These are phyloP conservation scores for Adelognathus sp. DNA, from an alignment of 2,888 invertebrate species.

Conservation along the genomic window DNA sequence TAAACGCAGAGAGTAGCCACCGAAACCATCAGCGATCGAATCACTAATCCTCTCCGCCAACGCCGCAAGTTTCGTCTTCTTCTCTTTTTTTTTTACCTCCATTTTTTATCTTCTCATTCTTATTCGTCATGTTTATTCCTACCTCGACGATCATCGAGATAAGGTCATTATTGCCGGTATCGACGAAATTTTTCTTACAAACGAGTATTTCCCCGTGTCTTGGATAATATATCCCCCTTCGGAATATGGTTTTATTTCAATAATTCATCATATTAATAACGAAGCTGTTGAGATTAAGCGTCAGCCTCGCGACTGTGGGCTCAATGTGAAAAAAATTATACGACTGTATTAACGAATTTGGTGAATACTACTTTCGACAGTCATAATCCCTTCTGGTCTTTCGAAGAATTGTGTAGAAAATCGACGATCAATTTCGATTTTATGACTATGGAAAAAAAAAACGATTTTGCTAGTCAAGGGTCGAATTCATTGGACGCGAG, in stretches of 20 bases:
- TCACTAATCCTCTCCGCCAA: constrained; percentile 68
- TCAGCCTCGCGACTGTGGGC: too few species aligned
- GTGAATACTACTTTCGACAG: neutral
- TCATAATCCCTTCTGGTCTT: neutral
- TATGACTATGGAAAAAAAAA: neutral
- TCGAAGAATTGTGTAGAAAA: neutral
- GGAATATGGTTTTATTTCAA: constrained; percentile 37
- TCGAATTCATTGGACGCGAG: neutral
- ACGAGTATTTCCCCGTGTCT: constrained; percentile 45
- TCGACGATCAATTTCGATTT: neutral
- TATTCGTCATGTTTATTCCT: constrained; percentile 12
- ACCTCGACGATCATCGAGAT: constrained; percentile 50
- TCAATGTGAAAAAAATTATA: constrained; percentile 35
- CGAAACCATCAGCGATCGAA: constrained; percentile 56
- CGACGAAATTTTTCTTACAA: constrained; percentile 33
- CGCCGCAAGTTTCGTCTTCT: constrained; percentile 46
- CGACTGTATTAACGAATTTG: constrained; percentile 60
- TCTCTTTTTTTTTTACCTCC: constrained; percentile 9
- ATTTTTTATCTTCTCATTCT: constrained; percentile 3
- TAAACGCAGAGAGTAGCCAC: constrained; percentile 40
- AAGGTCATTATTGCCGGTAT: constrained; percentile 44
- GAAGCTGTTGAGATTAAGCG: constrained; percentile 56
- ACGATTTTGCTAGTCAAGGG: neutral
- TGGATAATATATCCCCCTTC: constrained; percentile 45
- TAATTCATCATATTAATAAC: constrained; percentile 50